Base-by-base conservation (phyloP, 2,113 vertebrate genomes). In the Lasiurus cinereus region DNA sequence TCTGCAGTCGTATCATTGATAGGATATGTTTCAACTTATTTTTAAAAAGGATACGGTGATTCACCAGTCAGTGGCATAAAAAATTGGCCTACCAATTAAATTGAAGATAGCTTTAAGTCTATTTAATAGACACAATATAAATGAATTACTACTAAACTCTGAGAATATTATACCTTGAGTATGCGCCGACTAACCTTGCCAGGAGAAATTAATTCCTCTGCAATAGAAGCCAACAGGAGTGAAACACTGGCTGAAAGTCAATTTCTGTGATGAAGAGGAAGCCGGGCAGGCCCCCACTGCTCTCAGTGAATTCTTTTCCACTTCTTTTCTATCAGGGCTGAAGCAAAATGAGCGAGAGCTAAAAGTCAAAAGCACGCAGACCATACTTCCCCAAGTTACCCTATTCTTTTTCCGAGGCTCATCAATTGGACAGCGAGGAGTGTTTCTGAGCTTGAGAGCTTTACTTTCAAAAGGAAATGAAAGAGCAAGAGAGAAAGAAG, bases 61-160 rank as follows among this genome's bases (percentile, higher is more conserved):
- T 96, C 77, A 82, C 52, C 31, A 39, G 90, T 76, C 92, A 94
- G 59, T 73, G 22, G 22, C 72, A 88, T 94, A 93, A 97, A 94
- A 96, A 88, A 97, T 90, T 77, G 88, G 10, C 62, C 95, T 73
- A 96, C 92, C 92, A 96, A 94, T 96, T 97, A 97, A 92, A 92
- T 90, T 64, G 52, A 82, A 69, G 95, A 85, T 93, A 96, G 95
- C 84, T 96, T 96, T 92, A 97, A 64, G 77, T 94, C 92, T 96
- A 77, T 96, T 97, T 97, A 97, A 97, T 96, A 88, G 96, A 97
- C 94, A 93, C 70, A 48, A 54, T 97, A 92, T 90, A 95, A 95
- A 93, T 96, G 93, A 97, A 94, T 97, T 96, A 95, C 39, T 93
- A 94, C 62, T 54, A 59, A 93, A 92, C 93, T 80, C 72, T 85